These are phyloP conservation scores for Nyctereutes procyonoides DNA, from an alignment of 2,113 vertebrate species.

Conservation along the genomic window DNA sequence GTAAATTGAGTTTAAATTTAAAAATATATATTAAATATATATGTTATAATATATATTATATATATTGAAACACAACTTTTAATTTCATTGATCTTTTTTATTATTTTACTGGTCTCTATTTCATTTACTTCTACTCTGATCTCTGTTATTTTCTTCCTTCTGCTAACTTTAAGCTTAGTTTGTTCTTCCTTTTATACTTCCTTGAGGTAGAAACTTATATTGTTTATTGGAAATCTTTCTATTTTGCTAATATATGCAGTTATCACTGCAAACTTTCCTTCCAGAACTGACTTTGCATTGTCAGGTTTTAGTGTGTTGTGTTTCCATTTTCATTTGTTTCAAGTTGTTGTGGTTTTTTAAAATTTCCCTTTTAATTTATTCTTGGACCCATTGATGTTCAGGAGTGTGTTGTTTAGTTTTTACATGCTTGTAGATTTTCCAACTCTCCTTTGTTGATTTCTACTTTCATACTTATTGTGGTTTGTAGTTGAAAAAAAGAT, in stretches of 20 bases:
- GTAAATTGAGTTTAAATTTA: too few species aligned
- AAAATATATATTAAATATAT: too few species aligned
- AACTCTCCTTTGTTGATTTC: background rate
- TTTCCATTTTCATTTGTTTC: background rate
- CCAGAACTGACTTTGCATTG: background rate
- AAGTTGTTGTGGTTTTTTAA: background rate
- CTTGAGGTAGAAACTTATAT: background rate
- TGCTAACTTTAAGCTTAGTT: background rate
- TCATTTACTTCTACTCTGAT: background rate
- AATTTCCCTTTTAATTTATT: background rate
- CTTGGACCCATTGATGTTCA: background rate
- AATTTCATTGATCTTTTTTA: background rate
- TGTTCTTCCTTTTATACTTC: background rate
- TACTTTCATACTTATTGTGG: background rate
- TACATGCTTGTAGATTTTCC: background rate
- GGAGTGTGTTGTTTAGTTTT: background rate
- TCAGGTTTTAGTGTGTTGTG: background rate
- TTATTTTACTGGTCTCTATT: background rate
- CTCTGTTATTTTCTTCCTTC: background rate
- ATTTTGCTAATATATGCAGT: background rate
- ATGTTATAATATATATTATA: too few species aligned
- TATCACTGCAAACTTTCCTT: background rate
- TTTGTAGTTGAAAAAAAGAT: background rate
- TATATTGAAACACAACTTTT: too few species aligned
- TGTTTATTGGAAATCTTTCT: background rate